Conservation (phyloP, 1,140 invertebrate genomes). For the Bombus breviceps region DNA sequence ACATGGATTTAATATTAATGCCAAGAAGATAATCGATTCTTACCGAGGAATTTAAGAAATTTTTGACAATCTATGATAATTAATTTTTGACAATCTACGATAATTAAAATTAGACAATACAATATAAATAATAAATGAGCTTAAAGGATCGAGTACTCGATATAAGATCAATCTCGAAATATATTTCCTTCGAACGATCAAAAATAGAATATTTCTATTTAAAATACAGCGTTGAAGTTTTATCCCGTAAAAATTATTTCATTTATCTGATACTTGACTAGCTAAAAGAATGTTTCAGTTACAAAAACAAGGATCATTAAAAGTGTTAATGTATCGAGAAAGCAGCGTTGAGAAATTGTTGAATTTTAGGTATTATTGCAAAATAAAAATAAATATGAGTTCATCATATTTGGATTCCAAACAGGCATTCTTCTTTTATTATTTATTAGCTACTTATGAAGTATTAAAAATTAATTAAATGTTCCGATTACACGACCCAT, state of each 20-base stretch:
- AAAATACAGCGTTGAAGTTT: background rate
- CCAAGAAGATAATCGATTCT: no score
- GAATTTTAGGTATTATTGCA: no score
- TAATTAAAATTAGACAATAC: background rate
- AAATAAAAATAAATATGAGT: background rate
- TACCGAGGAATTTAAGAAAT: background rate
- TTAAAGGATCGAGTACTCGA: no score
- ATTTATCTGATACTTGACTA: background rate
- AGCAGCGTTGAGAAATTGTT: no score
- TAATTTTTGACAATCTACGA: background rate
- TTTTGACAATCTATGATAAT: background rate
- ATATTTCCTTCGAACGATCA: no score
- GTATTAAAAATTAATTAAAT: constrained; percentile 17
- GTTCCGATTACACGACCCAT: constrained; percentile 38
- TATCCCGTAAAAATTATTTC: background rate
- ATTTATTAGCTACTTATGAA: background rate
- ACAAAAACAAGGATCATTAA: no score
- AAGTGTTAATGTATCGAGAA: background rate
- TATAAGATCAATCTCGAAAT: no score
- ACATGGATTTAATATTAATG: no score
- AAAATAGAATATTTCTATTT: background rate
- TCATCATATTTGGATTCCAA: background rate
- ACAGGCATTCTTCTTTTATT: background rate
- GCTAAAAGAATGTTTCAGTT: background rate
- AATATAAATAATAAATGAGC: no score